phyloP scores from a whole-genome alignment of 2,113 vertebrate species.

The Ramphastos sulfuratus region DNA sequence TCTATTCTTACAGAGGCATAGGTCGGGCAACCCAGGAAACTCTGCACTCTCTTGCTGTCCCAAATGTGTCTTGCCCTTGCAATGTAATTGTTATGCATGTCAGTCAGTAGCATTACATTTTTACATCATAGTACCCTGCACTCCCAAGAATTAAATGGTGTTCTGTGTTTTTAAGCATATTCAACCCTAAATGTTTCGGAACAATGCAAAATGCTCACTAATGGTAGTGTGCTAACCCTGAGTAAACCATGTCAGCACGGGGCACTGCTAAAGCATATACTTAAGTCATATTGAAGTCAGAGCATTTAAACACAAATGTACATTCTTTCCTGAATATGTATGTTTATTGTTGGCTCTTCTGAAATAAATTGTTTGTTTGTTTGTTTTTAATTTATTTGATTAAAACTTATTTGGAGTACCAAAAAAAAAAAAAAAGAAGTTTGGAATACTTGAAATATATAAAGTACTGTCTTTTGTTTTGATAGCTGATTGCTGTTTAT shows the following conservation, averaged over 20 bases:
- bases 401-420: no score
- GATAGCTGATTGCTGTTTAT: conserved; percentile 93
- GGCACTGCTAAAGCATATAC: background rate
- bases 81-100: background rate
- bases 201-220: background rate
- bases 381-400: no score
- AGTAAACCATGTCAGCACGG: background rate
- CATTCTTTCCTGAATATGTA: background rate
- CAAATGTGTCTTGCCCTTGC: background rate
- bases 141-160: background rate
- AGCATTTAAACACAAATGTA: background rate
- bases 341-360: background rate
- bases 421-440: background rate
- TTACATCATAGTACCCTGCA: background rate
- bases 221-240: background rate
- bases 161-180: background rate
- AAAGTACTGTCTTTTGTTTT: conserved; percentile 60
- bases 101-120: background rate
- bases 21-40: background rate
- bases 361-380: background rate
- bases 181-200: background rate
- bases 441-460: background rate
- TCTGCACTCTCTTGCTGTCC: background rate
- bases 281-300: background rate
- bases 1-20: background rate